Base-by-base conservation (phyloP, 1,140 invertebrate species). In the Listronotus oregonensis region DNA sequence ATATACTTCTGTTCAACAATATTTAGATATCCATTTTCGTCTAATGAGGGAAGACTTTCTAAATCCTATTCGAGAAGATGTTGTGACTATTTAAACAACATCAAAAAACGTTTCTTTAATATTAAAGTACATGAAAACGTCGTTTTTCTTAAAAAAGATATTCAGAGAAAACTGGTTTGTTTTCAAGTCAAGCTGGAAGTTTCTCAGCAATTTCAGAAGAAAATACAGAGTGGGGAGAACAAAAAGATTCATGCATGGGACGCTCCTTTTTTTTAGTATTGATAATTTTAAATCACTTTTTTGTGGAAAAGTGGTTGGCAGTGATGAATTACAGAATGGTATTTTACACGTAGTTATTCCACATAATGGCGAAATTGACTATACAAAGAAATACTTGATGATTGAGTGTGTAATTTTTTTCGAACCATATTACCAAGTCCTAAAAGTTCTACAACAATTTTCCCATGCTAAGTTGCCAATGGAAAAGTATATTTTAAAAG, bases 21-120 rank as follows among this genome's bases (percentile, higher is more conserved):
- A 95, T 72, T 76, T 94, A 11, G 89, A 92, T 70, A 82, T 88
- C 0, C 91, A 94, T 69, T 92, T 90, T 72, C 78, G 89, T 7
- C 78, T 93, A 2, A 75, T 94, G n/a, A 75, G 89, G 8, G 90
- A 94, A 80, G 92, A 94, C 77, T 89, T 88, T 77, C 79, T 85
- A 40, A 73, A 75, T 1, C 86, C 88, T 3, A 70, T 90, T 32
- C 70, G 85, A 8, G 80, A 81, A 46, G 85, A 83, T 50, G 79
- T 88, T 56, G 79, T 76, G 72, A 73, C 21, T 79, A 77, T 69
- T 47, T 21, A 73, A 67, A n/a, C 18, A 18, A 49, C 18, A 21
- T 17, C 12, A 49, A 18, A 17, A 49, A 12, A 47, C 43, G 40
- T 57, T 17, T 44, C 74, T 70, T 34, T 15, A 73, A 79, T 64